Evolutionary conservation across 2,888 invertebrate species (phyloP).

Genomic region (Drosophila limbata): DNA sequence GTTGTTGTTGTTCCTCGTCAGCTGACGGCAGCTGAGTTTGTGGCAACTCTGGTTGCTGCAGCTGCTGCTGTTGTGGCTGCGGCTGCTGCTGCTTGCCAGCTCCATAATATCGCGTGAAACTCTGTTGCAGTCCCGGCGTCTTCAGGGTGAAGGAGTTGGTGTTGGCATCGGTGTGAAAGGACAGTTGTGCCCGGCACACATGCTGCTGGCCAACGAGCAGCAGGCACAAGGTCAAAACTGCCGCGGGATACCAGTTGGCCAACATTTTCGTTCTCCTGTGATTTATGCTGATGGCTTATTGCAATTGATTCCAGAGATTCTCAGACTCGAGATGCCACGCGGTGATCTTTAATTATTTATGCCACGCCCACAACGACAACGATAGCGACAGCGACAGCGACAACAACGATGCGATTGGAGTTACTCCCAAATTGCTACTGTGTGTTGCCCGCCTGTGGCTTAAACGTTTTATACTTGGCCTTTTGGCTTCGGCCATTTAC

Average conservation of each 20-base stretch:
- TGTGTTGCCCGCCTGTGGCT: conserved; percentile 47
- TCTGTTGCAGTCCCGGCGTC: conserved; percentile 84
- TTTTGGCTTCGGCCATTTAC: conserved; percentile 30
- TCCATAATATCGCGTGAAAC: conserved; percentile 84
- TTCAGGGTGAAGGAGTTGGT: conserved; percentile 84
- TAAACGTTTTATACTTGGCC: conserved; percentile 60
- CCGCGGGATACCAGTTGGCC: conserved; percentile 11
- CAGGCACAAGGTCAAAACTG: conserved; percentile 40
- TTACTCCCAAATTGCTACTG: conserved; percentile 53
- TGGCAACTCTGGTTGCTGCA: conserved; percentile 38
- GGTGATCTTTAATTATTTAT: conserved; percentile 37
- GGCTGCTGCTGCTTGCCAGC: conserved; percentile 55
- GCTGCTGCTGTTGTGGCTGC: conserved; percentile 37
- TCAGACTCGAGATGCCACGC: conserved; percentile 15
- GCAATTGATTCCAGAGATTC: conserved; percentile 40
- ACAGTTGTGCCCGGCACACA: conserved; percentile 78
- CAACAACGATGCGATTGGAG: conserved; percentile 35
- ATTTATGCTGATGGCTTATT: conserved; percentile 43
- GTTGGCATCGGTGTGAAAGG: conserved; percentile 83
- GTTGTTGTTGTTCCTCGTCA: conserved; percentile 35
- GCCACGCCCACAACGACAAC: conserved; percentile 12
- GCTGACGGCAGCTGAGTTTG: conserved; percentile 32
- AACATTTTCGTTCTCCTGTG: conserved; percentile 38
- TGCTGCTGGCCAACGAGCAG: conserved; percentile 51
- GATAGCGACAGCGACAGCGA: background rate